phyloP scores from a whole-genome alignment of 2,797 vertebrate genomes.

The Crocidura indochinensis region DNA sequence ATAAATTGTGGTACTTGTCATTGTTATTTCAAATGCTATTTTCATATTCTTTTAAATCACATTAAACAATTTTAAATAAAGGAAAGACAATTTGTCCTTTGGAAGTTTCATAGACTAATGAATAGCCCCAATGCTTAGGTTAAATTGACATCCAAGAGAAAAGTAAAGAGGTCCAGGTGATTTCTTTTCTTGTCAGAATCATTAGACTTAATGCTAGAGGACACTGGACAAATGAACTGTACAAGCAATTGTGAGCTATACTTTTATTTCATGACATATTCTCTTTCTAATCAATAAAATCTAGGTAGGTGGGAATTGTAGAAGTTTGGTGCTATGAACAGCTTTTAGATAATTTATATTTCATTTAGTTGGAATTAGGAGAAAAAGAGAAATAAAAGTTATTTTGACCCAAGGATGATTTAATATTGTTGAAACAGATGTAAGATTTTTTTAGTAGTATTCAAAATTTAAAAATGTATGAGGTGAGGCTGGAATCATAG shows the following conservation, averaged over 20 bases:
- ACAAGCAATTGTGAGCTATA: not conserved
- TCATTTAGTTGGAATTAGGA: slow-evolving; percentile 47
- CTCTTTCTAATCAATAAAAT: not conserved
- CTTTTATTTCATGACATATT: slow-evolving; percentile 6
- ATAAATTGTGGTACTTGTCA: slow-evolving; percentile 55
- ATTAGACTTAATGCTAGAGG: slow-evolving; percentile 50
- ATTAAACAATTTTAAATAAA: slow-evolving; percentile 67
- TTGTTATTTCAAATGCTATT: slow-evolving; percentile 71
- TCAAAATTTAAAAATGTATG: slow-evolving; percentile 34
- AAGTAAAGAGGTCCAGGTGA: slow-evolving; percentile 43
- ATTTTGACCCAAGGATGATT: slow-evolving; percentile 38
- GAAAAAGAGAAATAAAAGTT: slow-evolving; percentile 27
- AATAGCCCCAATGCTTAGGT: slow-evolving; percentile 12
- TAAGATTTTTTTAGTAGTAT: not conserved
- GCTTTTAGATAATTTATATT: slow-evolving; percentile 34
- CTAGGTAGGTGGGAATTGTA: not conserved
- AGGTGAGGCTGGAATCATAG: not conserved
- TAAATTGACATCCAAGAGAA: slow-evolving; percentile 51
- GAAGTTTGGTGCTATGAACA: not conserved
- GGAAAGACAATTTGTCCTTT: slow-evolving; percentile 26
- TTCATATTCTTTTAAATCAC: slow-evolving; percentile 55
- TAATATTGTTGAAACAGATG: slow-evolving; percentile 45
- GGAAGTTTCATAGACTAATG: slow-evolving; percentile 54
- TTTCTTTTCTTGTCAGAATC: slow-evolving; percentile 64
- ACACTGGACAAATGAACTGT: slow-evolving; percentile 53